Base-by-base conservation (phyloP, 2,113 vertebrate genomes). In the Benitochromis conjunctus region DNA sequence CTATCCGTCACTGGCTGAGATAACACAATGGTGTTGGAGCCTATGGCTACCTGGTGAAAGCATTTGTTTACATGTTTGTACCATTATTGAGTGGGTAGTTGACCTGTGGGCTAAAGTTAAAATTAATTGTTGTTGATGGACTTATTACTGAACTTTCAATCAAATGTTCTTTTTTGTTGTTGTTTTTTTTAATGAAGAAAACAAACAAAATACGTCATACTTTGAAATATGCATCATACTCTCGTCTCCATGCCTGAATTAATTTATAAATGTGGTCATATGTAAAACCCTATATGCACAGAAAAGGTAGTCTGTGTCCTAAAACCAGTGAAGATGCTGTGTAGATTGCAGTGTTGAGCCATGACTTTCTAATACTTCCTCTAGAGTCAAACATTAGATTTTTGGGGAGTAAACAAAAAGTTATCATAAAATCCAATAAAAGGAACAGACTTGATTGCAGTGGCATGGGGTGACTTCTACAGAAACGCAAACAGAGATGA, bases 1-100 rank as follows among this genome's bases (percentile, higher is more conserved):
- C 51, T 9, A 2, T n/a, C 19, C n/a, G 10, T n/a, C 34, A 34
- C 60, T 38, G 60, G 12, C 34, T 66, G 34, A 51, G 24, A 31
- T 34, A 53, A 31, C 24, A 53, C 46, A 76, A n/a, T 34, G 71
- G 46, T n/a, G 26, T 1, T n/a, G 26, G 46, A 4, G 16, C 1
- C 1, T 0, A 8, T 76, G 69, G 26, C 26, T 31, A 19, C 9
- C 69, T 51, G 43, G 0, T 51, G 4, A 51, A 51, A 51, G 43
- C 0, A 51, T 31, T 51, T 51, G 9, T 76, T 76, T 51, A n/a
- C 18, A 13, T 9, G 10, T 53, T 76, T 76, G 18, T 0, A n/a
- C 6, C 0, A 74, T 74, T 74, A 31, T 9, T 29, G 16, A 51
- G 9, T 31, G 46, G 26, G 46, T 51, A 3, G 6, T 31, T 51